Conservation (phyloP, 2,113 vertebrate species). For the Dascyllus trimaculatus region DNA sequence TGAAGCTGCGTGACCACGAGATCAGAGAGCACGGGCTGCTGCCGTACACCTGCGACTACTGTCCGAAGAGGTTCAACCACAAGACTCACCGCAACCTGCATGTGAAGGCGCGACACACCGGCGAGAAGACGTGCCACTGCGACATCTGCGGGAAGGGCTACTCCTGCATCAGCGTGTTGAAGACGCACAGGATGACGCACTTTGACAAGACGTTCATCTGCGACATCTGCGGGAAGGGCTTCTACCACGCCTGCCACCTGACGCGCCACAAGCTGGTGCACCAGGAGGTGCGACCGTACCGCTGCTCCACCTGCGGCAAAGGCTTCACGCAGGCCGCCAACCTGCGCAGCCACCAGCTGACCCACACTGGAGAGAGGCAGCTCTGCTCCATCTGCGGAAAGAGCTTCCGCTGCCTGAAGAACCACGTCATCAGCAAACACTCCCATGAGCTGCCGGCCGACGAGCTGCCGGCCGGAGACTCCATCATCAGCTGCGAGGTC, state of each 20-base stretch:
- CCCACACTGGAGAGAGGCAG: constrained; percentile 73
- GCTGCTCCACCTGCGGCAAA: constrained; percentile 69
- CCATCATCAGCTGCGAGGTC: constrained; percentile 60
- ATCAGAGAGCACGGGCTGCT: constrained; percentile 47
- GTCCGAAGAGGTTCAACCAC: constrained; percentile 68
- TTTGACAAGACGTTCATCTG: constrained; percentile 68
- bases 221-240: constrained; percentile 69
- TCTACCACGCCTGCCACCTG: constrained; percentile 78
- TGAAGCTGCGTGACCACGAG: constrained; percentile 56
- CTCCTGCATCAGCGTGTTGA: constrained; percentile 53
- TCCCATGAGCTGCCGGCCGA: constrained; percentile 61
- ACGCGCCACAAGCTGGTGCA: constrained; percentile 78
- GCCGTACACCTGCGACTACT: constrained; percentile 70
- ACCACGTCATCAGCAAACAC: constrained; percentile 78
- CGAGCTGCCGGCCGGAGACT: constrained; percentile 42
- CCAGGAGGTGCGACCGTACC: constrained; percentile 64
- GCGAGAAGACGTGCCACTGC: constrained; percentile 63
- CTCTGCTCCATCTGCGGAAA: constrained; percentile 78
- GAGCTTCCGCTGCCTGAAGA: constrained; percentile 74
- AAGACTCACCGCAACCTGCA: constrained; percentile 65
- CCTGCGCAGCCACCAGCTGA: constrained; percentile 74
- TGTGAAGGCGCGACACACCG: constrained; percentile 59
- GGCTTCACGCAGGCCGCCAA: constrained; percentile 77
- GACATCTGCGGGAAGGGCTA: constrained; percentile 70
- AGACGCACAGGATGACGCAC: constrained; percentile 62